Evolutionary conservation across 2,797 vertebrate species (phyloP), one percentile per base, ranked within the genome.

Genomic region (Diplodus sargus): DNA sequence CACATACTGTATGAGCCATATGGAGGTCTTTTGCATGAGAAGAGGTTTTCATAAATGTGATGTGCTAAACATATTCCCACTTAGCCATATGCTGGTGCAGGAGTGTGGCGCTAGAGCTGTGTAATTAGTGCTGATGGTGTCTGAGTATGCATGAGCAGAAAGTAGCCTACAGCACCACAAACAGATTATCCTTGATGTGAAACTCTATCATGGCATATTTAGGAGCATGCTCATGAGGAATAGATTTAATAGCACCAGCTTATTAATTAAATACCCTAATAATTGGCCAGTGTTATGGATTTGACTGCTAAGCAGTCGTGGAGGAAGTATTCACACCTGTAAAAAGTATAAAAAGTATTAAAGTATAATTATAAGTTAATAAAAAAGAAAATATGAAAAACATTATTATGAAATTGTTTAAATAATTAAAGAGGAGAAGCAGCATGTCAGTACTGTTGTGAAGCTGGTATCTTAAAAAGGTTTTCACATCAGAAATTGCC

Each of bases 21-120:
- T 82, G 74, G 85, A 79, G 47, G 65, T 10, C 28, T 76, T 88
- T 76, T 70, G 54, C 80, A 78, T 23, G 13, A 67, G 23, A 14
- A 79, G 57, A 67, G 43, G 34, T 69, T 30, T 86, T 79, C 71
- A 63, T 67, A 83, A 89, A 85, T 70, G 23, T 79, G 83, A 84
- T 84, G 70, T 54, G 83, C 74, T 86, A 76, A 84, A 87, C 84
- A 89, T 78, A 88, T 87, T 87, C 59, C 74, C 82, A 76, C 70
- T 88, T 78, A 84, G 69, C 79, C 83, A 89, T 87, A 84, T 91
- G 82, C 62, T 77, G 60, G 54, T 64, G 57, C 45, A 74, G 58
- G 78, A 56, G 60, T 61, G 68, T 60, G 34, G 65, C 70, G 10
- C 61, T 49, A 80, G 75, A 65, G 70, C 64, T 60, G 62, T 59